Conservation (phyloP, 2,113 vertebrate species). For the Peucedramus taeniatus region DNA sequence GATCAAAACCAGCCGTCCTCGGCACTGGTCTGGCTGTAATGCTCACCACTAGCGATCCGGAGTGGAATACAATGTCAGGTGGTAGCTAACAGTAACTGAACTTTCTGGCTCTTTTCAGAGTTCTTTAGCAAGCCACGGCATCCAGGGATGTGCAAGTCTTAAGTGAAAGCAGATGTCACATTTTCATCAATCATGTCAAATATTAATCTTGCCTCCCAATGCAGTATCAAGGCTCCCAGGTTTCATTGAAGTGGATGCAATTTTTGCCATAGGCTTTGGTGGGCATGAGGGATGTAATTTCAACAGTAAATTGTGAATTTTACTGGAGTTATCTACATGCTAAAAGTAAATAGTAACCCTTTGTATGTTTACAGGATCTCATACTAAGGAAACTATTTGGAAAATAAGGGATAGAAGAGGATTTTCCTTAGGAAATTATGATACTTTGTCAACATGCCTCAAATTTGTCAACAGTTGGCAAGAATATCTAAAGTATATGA, state of each 20-base stretch:
- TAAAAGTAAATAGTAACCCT: not conserved
- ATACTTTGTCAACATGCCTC: not conserved
- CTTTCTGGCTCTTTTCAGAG: not conserved
- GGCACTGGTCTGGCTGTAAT: not conserved
- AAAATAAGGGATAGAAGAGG: not conserved
- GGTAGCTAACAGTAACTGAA: not conserved
- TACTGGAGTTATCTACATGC: rapidly evolving
- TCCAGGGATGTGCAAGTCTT: not conserved
- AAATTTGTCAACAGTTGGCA: not conserved
- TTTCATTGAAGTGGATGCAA: not conserved
- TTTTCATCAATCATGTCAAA: not conserved
- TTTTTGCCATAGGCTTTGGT: not conserved
- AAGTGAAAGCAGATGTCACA: not conserved
- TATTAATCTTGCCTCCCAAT: not conserved
- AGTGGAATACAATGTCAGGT: not conserved
- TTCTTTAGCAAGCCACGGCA: not conserved
- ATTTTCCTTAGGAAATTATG: not conserved
- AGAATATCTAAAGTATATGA: not conserved
- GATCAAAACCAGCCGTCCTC: not conserved
- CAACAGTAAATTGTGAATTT: not conserved
- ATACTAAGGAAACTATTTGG: not conserved
- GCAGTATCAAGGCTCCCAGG: not conserved
- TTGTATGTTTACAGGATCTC: not conserved
- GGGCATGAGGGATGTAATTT: not conserved
- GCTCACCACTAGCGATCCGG: rapidly evolving